Evolutionary conservation across 2,888 invertebrate genomes (phyloP), one percentile per base, ranked within the genome.

Genomic region (Oligia strigilis): DNA sequence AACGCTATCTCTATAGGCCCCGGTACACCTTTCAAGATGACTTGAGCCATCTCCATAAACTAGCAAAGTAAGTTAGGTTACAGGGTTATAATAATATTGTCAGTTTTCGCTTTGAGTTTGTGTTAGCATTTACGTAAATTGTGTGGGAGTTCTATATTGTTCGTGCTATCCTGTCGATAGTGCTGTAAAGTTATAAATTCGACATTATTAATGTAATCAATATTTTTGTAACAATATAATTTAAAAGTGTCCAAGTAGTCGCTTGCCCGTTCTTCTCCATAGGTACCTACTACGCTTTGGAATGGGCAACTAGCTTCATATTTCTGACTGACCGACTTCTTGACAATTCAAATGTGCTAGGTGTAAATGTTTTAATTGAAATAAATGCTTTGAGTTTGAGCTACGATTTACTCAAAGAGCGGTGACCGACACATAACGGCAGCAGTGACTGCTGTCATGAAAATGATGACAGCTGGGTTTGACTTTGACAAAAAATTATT

Each of bases 1-100:
- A 90, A 91, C 80, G 75, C 72, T 83, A 76, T 81, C 82, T 82
- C 29, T 83, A 77, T 74, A 80, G 49, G 40, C 74, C 77, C 77
- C 71, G 58, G 72, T 75, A 80, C 81, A 81, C 69, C 64, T 75
- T 78, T 83, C 77, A 82, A 70, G 71, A 74, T 40, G 52, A 69
- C 81, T 83, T 58, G 19, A 72, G 58, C 62, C 60, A 69, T 76
- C 73, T 23, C 60, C 67, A 77, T 86, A 78, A 86, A 80, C 80
- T 76, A 74, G 67, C 52, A 17, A 75, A 70, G 80, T 58, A 69
- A 72, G n/a, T 58, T 70, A 43, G 62, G 64, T 72, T 66, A 58
- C 40, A 62, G 49, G 17, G 46, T 69, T 66, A 64, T 49, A 72
- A 75, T 69, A 72, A 71, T 73, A 80, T 65, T 66, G 70, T 29